Base-by-base conservation (phyloP, 2,888 invertebrate genomes). In the Cheilosia vernalis region DNA sequence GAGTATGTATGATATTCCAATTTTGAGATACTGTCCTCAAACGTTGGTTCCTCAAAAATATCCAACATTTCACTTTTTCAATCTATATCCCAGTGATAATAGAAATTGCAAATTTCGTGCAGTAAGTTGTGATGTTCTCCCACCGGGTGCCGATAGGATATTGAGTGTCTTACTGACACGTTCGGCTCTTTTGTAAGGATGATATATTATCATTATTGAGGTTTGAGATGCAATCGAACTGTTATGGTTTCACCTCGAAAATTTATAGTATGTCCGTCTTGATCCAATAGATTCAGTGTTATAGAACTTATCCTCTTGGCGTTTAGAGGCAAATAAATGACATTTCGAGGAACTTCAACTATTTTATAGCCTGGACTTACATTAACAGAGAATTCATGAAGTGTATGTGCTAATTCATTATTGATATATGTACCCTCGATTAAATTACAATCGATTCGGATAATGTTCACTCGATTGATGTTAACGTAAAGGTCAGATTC, bases 291-390 rank as follows among this genome's bases (percentile, higher is more conserved):
- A 83, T 87, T 89, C 70, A 90, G n/a, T n/a, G 82, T 87, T 37
- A 90, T 87, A 61, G 88, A 81, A 63, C 82, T 74, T 79, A 90
- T 89, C 42, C 73, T 78, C 49, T 70, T 78, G 9, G 87, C 76
- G 69, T 83, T 89, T n/a, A 90, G 85, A 7, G 90, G 89, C 69
- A 90, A 87, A 88, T 90, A 90, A 80, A 90, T 88, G 19, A 89
- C 87, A 87, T 89, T 88, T 40, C 64, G 61, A n/a, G 90, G 90
- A n/a, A 88, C 88, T 79, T 90, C 90, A 56, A 89, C 82, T 40
- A 90, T 88, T 87, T 89, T 89, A 89, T 88, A 91, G n/a, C 91
- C 91, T 7, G 89, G 89, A 10, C 66, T 66, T 10, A 66, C 51
- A 40, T 82, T 86, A 5, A 89, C 89, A 24, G 88, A 88, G 87